phyloP scores from a whole-genome alignment of 2,888 invertebrate genomes.

The Strigamia maritima region DNA sequence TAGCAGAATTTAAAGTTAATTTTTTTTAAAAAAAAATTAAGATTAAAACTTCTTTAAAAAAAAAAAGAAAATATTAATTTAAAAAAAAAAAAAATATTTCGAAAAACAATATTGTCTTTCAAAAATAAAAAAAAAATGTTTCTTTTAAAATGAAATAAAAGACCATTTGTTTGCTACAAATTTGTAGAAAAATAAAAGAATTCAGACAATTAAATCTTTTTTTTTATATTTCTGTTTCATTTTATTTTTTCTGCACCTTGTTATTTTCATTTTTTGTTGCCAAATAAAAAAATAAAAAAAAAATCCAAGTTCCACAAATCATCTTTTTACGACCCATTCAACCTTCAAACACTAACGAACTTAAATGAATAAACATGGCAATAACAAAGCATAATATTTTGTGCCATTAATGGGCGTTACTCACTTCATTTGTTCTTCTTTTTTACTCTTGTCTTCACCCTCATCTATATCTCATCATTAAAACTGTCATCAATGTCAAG shows the following conservation, averaged over 20 bases:
- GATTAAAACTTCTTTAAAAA: too few species aligned
- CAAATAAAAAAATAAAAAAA: not conserved
- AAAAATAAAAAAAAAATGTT: too few species aligned
- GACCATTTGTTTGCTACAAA: too few species aligned
- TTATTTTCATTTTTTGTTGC: not conserved
- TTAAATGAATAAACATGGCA: slow-evolving; percentile 25
- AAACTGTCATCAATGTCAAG: slow-evolving; percentile 32
- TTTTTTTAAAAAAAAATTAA: too few species aligned
- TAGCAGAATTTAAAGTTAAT: too few species aligned
- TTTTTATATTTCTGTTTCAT: not conserved
- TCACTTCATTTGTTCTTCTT: slow-evolving; percentile 32
- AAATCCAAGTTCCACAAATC: slow-evolving; percentile 9
- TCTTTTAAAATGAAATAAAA: too few species aligned
- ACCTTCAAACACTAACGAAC: slow-evolving; percentile 30
- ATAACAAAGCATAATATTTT: slow-evolving; percentile 27
- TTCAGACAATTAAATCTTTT: not conserved
- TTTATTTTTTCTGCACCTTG: not conserved
- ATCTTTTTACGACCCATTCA: slow-evolving; percentile 29
- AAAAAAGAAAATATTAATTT: too few species aligned
- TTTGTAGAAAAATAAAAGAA: not conserved
- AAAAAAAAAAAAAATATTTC: too few species aligned
- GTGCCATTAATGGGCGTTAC: slow-evolving; percentile 22
- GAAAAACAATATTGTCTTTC: too few species aligned
- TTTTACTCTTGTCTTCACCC: not conserved
- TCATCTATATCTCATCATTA: slow-evolving; percentile 34